These are phyloP conservation scores for Exocentrus adspersus DNA, from an alignment of 2,888 invertebrate genomes.

Conservation along the genomic window DNA sequence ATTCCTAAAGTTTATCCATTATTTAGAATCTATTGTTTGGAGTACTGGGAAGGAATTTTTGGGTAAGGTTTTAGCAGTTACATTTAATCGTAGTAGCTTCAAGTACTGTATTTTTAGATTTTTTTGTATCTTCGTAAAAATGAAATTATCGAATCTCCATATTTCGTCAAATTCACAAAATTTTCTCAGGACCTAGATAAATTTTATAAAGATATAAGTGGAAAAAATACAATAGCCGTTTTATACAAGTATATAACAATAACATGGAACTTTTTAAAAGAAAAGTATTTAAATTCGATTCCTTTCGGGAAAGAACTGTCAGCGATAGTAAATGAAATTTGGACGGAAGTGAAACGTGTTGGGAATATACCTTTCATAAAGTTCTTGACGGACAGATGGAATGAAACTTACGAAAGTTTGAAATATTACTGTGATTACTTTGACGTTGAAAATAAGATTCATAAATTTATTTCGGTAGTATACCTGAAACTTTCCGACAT, in stretches of 20 bases:
- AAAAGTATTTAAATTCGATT: conserved; percentile 73
- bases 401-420: conserved; percentile 72
- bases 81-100: background rate
- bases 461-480: conserved; percentile 71
- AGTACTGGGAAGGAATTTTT: conserved; percentile 78
- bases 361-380: conserved; percentile 71
- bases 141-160: conserved; percentile 82
- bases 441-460: conserved; percentile 75
- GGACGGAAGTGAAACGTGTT: conserved; percentile 70
- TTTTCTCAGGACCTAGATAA: conserved; percentile 84
- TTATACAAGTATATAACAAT: conserved; percentile 79
- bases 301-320: conserved; percentile 76
- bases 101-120: conserved; percentile 60
- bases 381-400: conserved; percentile 66
- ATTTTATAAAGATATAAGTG: conserved; percentile 80
- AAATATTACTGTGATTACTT: conserved; percentile 83
- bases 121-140: conserved; percentile 83
- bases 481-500: conserved; percentile 78
- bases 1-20: conserved; percentile 80
- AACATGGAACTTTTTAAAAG: conserved; percentile 73
- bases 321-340: conserved; percentile 71
- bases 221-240: conserved; percentile 81
- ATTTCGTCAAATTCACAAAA: conserved; percentile 81
- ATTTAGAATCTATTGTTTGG: conserved; percentile 78
- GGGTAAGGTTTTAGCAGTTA: conserved; percentile 57